Evolutionary conservation across 1,140 invertebrate genomes (phyloP), one percentile per base, ranked within the genome.

Genomic region (Drosophila punjabiensis): DNA sequence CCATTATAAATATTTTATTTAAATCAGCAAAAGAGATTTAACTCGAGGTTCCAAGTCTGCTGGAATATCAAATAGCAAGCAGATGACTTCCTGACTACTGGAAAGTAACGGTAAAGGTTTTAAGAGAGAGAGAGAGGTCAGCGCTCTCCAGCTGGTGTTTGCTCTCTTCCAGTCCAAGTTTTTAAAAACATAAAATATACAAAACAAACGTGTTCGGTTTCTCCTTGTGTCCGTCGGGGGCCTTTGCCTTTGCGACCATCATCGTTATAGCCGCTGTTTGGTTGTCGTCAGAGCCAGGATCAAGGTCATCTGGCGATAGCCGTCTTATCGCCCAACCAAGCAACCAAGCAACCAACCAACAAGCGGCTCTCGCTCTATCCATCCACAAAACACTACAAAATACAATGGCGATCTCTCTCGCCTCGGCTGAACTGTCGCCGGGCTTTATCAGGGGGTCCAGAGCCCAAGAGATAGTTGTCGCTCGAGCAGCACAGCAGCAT

Each of bases 291-390:
- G 71, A 76, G 69, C 69, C 81, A 88, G 85, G 86, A 88, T 89
- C 85, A 88, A 88, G 85, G 85, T 88, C 81, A 88, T 81, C 78
- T 70, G 56, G 53, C 41, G 69, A 74, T 68, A 65, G 39, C 55
- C 14, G 60, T 41, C 67, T 79, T 79, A 79, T 79, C 76, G 45
- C 66, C 41, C 64, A 59, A 48, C 52, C 45, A 39, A 32, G 28
- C 30, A 52, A 1, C 28, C 24, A 24, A 24, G 35, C 64, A 59
- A 48, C 52, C 45, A 39, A 32, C 48, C 30, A 52, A 1, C 48
- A 30, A 52, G 24, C 35, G 41, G 35, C 56, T 52, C 45, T 30
- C 63, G 66, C 75, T 41, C n/a, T 24, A 11, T 37, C 56, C n/a
- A 28, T 55, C 64, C 39, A 50, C 35, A 63, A 65, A 58, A 55